Conservation (phyloP, 2,797 vertebrate genomes). For the Odontamblyopus rebecca region DNA sequence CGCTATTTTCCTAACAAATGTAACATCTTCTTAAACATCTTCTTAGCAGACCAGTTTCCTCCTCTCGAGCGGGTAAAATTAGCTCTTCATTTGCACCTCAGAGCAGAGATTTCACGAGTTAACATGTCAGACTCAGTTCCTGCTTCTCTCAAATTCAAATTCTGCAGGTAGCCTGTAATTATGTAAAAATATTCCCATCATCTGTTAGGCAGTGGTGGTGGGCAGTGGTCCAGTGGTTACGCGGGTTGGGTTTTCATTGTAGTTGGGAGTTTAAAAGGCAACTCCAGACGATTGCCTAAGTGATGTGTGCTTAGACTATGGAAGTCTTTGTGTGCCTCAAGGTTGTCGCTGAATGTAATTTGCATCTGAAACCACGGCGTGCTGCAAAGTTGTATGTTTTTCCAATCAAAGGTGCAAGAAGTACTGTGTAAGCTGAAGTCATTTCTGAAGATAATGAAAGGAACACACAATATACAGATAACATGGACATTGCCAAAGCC, state of each 20-base stretch:
- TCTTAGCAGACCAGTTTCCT: not conserved
- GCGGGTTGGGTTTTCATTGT: slow-evolving; percentile 32
- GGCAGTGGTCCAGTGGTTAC: slow-evolving; percentile 38
- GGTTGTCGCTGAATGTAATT: slow-evolving; percentile 10
- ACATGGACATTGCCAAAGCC: too few relatives aligned
- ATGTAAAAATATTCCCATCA: slow-evolving; percentile 60
- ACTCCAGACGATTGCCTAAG: slow-evolving; percentile 41
- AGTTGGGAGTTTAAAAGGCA: slow-evolving; percentile 25
- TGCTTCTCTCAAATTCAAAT: slow-evolving; percentile 37
- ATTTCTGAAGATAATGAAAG: not conserved
- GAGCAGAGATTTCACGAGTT: slow-evolving; percentile 26
- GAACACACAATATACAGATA: too few relatives aligned
- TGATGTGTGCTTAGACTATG: slow-evolving; percentile 29
- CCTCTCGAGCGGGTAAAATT: slow-evolving; percentile 17
- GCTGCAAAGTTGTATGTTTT: not conserved
- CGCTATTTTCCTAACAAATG: not conserved
- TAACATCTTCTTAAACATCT: slow-evolving; percentile 10
- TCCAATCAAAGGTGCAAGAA: not conserved
- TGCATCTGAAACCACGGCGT: slow-evolving; percentile 8
- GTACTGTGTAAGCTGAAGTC: not conserved
- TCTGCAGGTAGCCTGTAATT: slow-evolving; percentile 29
- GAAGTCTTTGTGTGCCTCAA: not conserved
- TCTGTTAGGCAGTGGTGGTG: slow-evolving; percentile 26
- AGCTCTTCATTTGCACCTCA: slow-evolving; percentile 37
- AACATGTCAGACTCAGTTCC: slow-evolving; percentile 31